These are phyloP conservation scores for Allenopithecus nigroviridis DNA, from an alignment of 2,797 vertebrate species.

Conservation along the genomic window DNA sequence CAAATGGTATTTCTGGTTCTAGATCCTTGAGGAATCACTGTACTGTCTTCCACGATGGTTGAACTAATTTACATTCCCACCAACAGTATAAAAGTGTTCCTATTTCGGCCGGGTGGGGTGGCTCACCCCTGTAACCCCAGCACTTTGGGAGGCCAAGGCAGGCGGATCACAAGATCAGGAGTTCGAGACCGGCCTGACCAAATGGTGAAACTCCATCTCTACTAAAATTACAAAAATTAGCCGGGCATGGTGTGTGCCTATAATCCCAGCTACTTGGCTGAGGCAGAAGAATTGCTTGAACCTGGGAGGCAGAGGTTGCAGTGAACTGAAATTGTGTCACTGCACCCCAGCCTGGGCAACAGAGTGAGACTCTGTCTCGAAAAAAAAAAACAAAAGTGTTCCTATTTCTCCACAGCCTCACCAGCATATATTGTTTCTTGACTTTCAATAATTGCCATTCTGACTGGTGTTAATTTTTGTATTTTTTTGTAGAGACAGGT, in stretches of 20 bases:
- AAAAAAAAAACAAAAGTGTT: too few species aligned
- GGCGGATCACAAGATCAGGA: not conserved
- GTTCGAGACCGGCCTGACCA: not conserved
- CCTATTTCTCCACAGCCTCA: not conserved
- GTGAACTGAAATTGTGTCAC: not conserved
- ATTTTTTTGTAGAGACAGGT: not conserved
- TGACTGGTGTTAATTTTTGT: not conserved
- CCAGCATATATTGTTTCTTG: not conserved
- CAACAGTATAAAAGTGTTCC: not conserved
- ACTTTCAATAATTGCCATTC: not conserved
- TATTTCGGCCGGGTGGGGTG: not conserved
- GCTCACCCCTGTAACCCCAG: not conserved
- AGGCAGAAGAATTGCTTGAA: not conserved
- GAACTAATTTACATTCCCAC: not conserved
- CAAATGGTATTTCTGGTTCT: not conserved
- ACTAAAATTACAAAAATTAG: not conserved
- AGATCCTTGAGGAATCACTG: not conserved
- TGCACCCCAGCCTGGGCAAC: not conserved
- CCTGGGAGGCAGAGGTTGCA: not conserved
- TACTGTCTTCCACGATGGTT: not conserved
- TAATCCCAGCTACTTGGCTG: not conserved
- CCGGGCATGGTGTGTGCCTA: rapidly evolving
- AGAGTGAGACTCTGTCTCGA: not conserved
- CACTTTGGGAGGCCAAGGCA: not conserved
- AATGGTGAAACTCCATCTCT: not conserved